phyloP scores from a whole-genome alignment of 2,797 vertebrate species.

The Poeciliopsis presidionis region DNA sequence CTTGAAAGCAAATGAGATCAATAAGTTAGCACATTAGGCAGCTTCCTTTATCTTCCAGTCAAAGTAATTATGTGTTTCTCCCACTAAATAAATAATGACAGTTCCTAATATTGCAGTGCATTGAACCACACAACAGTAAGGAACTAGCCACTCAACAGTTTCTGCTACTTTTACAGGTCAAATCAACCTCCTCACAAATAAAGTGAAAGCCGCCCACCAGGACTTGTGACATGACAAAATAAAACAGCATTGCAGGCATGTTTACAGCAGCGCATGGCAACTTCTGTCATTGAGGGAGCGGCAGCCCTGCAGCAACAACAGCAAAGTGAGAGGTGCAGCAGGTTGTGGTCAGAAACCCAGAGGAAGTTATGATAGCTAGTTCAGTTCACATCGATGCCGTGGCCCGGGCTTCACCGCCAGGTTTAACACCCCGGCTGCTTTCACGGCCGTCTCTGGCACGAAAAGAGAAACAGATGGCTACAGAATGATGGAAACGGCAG shows the following conservation, averaged over 20 bases:
- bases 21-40: neutral
- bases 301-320: slow-evolving; percentile 24
- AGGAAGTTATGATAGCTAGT: slow-evolving; percentile 62
- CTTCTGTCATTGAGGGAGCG: slow-evolving; percentile 38
- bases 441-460: slow-evolving; percentile 9
- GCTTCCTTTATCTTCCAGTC: neutral
- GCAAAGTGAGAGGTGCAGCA: slow-evolving; percentile 32
- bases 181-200: neutral
- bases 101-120: neutral
- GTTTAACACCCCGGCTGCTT: slow-evolving; percentile 12
- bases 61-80: neutral
- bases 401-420: slow-evolving; percentile 26
- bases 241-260: neutral
- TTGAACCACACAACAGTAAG: neutral
- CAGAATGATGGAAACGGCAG: neutral
- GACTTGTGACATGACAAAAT: neutral
- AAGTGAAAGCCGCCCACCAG: neutral
- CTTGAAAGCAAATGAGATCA: neutral
- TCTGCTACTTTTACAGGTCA: too few species aligned
- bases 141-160: neutral
- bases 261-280: neutral
- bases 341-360: slow-evolving; percentile 55
- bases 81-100: neutral
- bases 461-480: slow-evolving; percentile 5
- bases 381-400: slow-evolving; percentile 37